Base-by-base conservation (phyloP, 1,140 invertebrate species). In the Prorops nasuta region DNA sequence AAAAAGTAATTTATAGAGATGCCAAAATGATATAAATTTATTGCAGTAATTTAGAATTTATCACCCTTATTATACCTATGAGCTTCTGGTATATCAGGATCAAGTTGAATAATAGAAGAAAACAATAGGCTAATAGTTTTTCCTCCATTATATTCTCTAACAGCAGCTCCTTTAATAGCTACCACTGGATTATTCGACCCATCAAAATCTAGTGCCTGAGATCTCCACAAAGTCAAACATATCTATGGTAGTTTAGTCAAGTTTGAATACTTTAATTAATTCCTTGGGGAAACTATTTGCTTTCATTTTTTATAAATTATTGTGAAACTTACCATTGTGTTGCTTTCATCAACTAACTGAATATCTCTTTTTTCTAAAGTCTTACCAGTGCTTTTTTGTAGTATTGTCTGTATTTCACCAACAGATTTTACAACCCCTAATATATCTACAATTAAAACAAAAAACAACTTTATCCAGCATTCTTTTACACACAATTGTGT, bases 361-460 rank as follows among this genome's bases (percentile, higher is more conserved):
- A 98, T 55, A 56, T 98, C 95, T 52, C 94, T 80, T 67, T 99
- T 99, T 52, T 85, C 89, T 2, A 98, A 77, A 75, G 96, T 90
- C 66, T 84, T 88, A 22, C 90, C 87, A 0, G 87, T 89, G 39
- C 81, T 84, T 66, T 81, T 85, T 3, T 87, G 83, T 8, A 83
- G 84, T 12, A 99, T 79, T 3, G 82, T 82, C 49, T 83, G 77
- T 8, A 95, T 24, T 54, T 98, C 94, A 3, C 78, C 75, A 2
- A 79, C 79, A 21, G 78, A 78, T 67, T 92, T 94, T 56, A 92
- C 92, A 18, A 99, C 84, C 38, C 92, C 96, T 73, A 98, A 86
- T 1, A 98, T 78, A 84, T 99, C 96, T 89, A 69, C 10, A n/a
- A 28, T 28, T 28, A 4, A 28, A 41, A 80, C 76, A 61, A 62